Base-by-base conservation (phyloP, 2,113 vertebrate species). In the Misgurnus mizolepis region DNA sequence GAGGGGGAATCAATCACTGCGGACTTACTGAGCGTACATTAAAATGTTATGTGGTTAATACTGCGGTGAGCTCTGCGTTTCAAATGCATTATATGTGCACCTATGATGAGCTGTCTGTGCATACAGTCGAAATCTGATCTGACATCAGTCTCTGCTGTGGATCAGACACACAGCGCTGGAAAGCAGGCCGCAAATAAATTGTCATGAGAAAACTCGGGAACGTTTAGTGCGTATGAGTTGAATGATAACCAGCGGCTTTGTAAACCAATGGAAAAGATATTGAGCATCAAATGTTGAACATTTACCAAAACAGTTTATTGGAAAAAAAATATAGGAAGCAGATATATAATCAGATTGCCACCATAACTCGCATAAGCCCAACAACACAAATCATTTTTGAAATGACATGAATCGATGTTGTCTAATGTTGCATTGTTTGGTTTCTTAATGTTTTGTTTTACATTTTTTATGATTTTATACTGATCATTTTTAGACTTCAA, bases 1-100 rank as follows among this genome's bases (percentile, higher is more conserved):
- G 82, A 80, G 79, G 86, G 84, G 80, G 72, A 79, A 85, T 85
- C 78, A 80, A 75, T 84, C 86, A 79, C 74, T 79, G 80, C 62
- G 72, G 80, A 61, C 76, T 71, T 65, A 62, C 74, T 53, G 83
- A 82, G 76, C 69, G 47, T 64, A 84, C 84, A 83, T 87, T 87
- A 84, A 87, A 86, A 86, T 85, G 84, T 86, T 83, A 84, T 61
- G 82, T 82, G 75, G 66, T 58, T 47, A 43, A 65, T 50, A 56
- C 39, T 67, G 47, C 9, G 12, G 3, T 58, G 67, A 74, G 62
- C 27, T 49, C 53, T 50, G 40, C n/a, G 43, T 78, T 62, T 65
- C 58, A 72, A 43, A 73, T 53, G 56, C 74, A 45, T 78, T 61
- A 58, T 14, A 72, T 58, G 18, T 18, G 18, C 60, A 64, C 41